Base-by-base conservation (phyloP, 2,888 invertebrate species). In the Notodonta dromedarius region DNA sequence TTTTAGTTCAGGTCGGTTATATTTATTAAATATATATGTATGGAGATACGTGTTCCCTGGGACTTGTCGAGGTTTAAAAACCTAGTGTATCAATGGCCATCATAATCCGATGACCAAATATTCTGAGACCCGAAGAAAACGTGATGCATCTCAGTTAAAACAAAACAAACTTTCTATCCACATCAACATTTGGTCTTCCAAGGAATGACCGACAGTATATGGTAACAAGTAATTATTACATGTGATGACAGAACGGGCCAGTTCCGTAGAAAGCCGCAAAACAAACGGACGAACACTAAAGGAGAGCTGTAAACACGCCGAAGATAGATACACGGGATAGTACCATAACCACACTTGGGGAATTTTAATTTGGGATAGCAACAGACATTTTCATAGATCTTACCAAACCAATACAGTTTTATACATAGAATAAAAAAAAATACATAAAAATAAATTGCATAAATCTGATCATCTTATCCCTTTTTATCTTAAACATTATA, bases 261-360 rank as follows among this genome's bases (percentile, higher is more conserved):
- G 70, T 67, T 67, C 58, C 39, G 54, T 74, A 74, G 76, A 76
- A 76, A 76, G 76, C 40, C 52, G 44, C 65, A 56, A 70, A 76
- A 70, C 67, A 74, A 74, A 74, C 77, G 13, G 52, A 69, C 70
- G 58, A 24, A 53, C 55, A 50, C 67, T 64, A 67, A 69, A 71
- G 65, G 67, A 65, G 63, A 65, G 62, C 24, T 56, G 63, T 63
- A 65, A 70, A 70, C 74, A 68, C 60, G 60, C 59, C 42, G 16
- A 58, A 63, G 57, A 59, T 51, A 61, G 61, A 66, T 64, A 56
- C 56, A 69, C 46, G 59, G 66, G 58, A 55, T 57, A 32, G 60
- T 61, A 59, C 56, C 62, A 65, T 40, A 63, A 69, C 71, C 50
- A 67, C 13, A 32, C 24, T 56, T 0, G 2, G 16, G 0, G 8